Evolutionary conservation across 2,113 vertebrate species (phyloP).

Genomic region (Oenanthe oenanthe): DNA sequence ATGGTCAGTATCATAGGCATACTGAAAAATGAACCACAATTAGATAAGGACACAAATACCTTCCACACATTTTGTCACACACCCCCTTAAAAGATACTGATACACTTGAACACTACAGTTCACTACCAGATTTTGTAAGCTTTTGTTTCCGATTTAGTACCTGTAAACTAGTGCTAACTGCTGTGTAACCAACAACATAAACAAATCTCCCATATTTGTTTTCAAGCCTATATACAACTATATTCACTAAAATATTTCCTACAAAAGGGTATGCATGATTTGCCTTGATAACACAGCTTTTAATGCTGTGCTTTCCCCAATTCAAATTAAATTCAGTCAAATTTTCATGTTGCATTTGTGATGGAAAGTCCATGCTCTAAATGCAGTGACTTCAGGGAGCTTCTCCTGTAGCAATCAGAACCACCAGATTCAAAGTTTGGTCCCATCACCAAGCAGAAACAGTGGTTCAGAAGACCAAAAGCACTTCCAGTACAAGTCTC

Average conservation of each 20-base stretch:
- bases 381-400: background rate
- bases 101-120: background rate
- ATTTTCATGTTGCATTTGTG: background rate
- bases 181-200: conserved; percentile 25
- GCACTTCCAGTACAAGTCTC: conserved; percentile 6
- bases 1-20: conserved; percentile 12
- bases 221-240: conserved; percentile 2
- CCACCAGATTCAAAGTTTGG: background rate
- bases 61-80: conserved; percentile 8
- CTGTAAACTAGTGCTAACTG: conserved; percentile 50
- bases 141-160: conserved; percentile 55
- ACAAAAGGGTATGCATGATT: background rate
- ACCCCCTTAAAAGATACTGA: background rate
- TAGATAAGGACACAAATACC: conserved; percentile 20
- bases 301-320: background rate
- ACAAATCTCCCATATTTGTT: conserved; percentile 17
- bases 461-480: background rate
- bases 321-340: background rate
- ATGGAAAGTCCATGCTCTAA: conserved; percentile 11
- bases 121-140: conserved; percentile 3
- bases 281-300: background rate
- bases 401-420: background rate
- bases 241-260: background rate
- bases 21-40: conserved; percentile 41
- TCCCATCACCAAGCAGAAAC: background rate